These are phyloP conservation scores for Chaunax sp. DNA, from an alignment of 2,797 vertebrate genomes.

Conservation along the genomic window DNA sequence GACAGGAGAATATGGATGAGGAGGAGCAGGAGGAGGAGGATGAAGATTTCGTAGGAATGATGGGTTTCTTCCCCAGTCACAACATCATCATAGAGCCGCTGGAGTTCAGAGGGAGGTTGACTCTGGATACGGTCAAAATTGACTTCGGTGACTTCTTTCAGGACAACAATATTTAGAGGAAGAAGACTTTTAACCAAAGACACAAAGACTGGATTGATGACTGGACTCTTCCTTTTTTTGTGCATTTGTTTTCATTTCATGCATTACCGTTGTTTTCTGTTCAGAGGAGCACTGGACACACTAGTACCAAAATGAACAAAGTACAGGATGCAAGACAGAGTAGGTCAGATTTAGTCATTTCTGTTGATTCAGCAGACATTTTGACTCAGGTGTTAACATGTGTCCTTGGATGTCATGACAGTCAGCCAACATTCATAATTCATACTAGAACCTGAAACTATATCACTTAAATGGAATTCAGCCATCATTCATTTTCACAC, in stretches of 20 bases:
- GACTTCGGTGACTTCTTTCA: constrained; percentile 75
- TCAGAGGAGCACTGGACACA: constrained; percentile 16
- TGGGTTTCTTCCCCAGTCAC: constrained; percentile 69
- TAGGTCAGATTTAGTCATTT: too few species aligned
- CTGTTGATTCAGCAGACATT: too few species aligned
- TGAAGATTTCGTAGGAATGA: constrained; percentile 22
- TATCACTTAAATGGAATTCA: too few species aligned
- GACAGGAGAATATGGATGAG: constrained; percentile 45
- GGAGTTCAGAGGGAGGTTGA: constrained; percentile 80
- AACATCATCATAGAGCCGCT: constrained; percentile 54
- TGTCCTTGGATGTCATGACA: too few species aligned
- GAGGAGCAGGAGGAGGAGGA: constrained; percentile 61
- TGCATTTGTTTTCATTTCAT: constrained; percentile 26
- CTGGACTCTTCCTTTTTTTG: not conserved
- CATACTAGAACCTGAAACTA: too few species aligned
- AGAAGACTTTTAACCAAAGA: not conserved
- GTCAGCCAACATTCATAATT: too few species aligned
- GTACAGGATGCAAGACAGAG: too few species aligned
- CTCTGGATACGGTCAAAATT: constrained; percentile 88
- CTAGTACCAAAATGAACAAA: constrained; percentile 30
- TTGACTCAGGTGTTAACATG: too few species aligned
- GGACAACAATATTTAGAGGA: constrained; percentile 6
- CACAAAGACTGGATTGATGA: not conserved
- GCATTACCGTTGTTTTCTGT: constrained; percentile 58
- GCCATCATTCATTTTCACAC: too few species aligned